These are phyloP conservation scores for Oscheius onirici DNA, from an alignment of 2,888 invertebrate genomes.

Conservation along the genomic window DNA sequence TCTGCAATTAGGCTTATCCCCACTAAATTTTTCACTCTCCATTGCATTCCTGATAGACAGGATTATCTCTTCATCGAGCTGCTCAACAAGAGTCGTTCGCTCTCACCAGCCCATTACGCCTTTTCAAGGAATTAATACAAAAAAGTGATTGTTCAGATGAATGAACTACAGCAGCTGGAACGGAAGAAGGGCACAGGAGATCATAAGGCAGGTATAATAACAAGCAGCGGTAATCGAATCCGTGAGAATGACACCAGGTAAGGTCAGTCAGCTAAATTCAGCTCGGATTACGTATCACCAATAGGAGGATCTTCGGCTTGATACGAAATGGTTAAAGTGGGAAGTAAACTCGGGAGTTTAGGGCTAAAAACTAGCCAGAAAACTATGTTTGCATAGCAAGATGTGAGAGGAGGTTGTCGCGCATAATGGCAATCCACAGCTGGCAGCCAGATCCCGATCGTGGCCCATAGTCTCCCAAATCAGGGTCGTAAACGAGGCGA, in stretches of 20 bases:
- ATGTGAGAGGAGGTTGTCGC: slow-evolving; percentile 31
- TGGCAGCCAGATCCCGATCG: slow-evolving; percentile 32
- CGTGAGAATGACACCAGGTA: slow-evolving; percentile 24
- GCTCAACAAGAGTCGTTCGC: neutral
- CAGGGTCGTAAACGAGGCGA: slow-evolving; percentile 30
- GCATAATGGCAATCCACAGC: slow-evolving; percentile 31
- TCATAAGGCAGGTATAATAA: too few species aligned
- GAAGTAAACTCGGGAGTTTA: neutral
- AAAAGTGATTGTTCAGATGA: neutral
- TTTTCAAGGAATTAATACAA: neutral
- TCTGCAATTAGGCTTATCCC: slow-evolving; percentile 12
- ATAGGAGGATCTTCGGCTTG: neutral
- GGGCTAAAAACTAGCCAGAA: slow-evolving; percentile 21
- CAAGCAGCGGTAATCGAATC: slow-evolving; percentile 21
- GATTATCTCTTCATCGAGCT: slow-evolving; percentile 15
- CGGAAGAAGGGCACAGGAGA: too few species aligned
- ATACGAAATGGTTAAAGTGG: neutral
- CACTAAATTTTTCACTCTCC: slow-evolving; percentile 23
- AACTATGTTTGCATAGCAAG: slow-evolving; percentile 23
- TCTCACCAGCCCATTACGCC: too few species aligned
- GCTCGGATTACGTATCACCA: slow-evolving; percentile 11
- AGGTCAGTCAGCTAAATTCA: slow-evolving; percentile 14
- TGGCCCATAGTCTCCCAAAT: slow-evolving; percentile 29
- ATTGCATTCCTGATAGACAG: slow-evolving; percentile 22
- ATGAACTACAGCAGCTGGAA: too few species aligned